Base-by-base conservation (phyloP, 1,140 invertebrate species). In the Elymnias hypermnestra region DNA sequence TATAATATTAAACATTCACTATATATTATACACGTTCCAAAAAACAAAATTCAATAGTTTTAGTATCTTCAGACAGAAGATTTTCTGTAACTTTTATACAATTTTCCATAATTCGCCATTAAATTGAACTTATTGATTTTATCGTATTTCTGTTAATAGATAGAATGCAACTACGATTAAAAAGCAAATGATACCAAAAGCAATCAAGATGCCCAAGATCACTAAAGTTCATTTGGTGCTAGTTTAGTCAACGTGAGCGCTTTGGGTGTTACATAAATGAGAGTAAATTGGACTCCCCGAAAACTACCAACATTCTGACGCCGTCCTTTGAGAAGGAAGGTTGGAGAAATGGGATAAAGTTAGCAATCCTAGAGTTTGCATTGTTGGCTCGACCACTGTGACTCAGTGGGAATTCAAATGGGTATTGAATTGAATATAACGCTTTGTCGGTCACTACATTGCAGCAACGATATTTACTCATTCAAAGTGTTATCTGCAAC, bases 151-250 rank as follows among this genome's bases (percentile, higher is more conserved):
- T 33, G 15, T 33, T 15, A 33, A 33, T 8, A 0, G 10, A 12
- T 5, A 15, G n/a, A 33, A 12, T 33, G 29, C 29, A 33, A 33
- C 29, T 33, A 15, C 5, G 29, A 33, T 33, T 6, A 14, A 15
- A 33, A 33, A 15, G 12, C 13, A 33, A 33, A 33, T 12, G 15
- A 33, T 33, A 12, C 15, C 13, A 14, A 33, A 33, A 33, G 29
- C 29, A 33, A 33, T 33, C 29, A 33, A 33, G 29, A 33, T 33
- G 29, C 7, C 13, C 29, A 33, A 33, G 29, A 33, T 33, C 29
- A 15, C 8, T 12, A 14, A 33, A 33, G 12, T 33, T 33, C 29
- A 15, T 33, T 33, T 14, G 3, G 14, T 15, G 13, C 14, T 33
- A 29, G 26, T 29, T 29, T 6, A 29, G 2, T 15, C 14, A 15